phyloP scores from a whole-genome alignment of 1,140 invertebrate species.

The Acyrthosiphon pisum region DNA sequence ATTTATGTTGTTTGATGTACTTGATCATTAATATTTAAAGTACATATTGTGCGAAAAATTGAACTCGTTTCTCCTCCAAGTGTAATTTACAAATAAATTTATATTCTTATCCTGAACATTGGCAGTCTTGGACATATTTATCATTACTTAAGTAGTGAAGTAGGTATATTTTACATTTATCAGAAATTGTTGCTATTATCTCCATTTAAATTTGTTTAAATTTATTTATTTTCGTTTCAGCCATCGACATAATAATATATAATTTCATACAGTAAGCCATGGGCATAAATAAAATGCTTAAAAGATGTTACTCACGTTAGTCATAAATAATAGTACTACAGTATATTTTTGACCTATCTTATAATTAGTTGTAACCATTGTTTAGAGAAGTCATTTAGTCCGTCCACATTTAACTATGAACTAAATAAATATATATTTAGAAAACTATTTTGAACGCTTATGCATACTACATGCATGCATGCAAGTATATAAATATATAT shows the following conservation, averaged over 20 bases:
- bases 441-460: not conserved
- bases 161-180: not conserved
- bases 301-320: not conserved
- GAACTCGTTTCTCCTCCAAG: not conserved
- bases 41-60: not conserved
- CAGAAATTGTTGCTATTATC: not conserved
- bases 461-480: not conserved
- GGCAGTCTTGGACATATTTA: not conserved
- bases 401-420: not conserved
- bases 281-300: not conserved
- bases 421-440: slow-evolving; percentile 1
- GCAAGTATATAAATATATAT: not conserved
- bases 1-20: not conserved
- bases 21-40: not conserved
- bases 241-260: not conserved
- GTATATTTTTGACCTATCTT: not conserved
- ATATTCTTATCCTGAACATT: not conserved
- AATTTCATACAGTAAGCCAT: too few species aligned
- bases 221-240: not conserved
- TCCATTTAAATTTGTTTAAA: not conserved
- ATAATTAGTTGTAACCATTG: not conserved
- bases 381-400: not conserved
- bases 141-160: not conserved
- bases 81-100: not conserved
- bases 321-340: not conserved